These are phyloP conservation scores for Chaunax sp. DNA, from an alignment of 2,797 vertebrate species.

Conservation along the genomic window DNA sequence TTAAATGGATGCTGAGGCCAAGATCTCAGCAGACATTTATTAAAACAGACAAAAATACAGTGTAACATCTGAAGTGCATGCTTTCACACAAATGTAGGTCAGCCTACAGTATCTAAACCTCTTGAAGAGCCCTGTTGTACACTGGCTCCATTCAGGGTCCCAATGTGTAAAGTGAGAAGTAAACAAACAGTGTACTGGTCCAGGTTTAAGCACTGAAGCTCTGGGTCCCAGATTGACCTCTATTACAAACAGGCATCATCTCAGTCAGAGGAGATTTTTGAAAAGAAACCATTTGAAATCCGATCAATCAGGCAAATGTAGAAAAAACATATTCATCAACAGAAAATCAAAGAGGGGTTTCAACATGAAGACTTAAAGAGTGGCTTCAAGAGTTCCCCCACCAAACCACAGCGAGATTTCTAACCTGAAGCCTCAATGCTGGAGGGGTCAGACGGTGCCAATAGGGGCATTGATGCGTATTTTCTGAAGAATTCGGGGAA, in stretches of 20 bases:
- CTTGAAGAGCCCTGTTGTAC: slow-evolving; percentile 39
- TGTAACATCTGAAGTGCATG: slow-evolving; percentile 29
- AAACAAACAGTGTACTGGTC: slow-evolving; percentile 66
- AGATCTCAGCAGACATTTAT: slow-evolving; percentile 17
- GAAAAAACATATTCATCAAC: background rate
- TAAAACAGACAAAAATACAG: slow-evolving; percentile 38
- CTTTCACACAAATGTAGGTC: slow-evolving; percentile 57
- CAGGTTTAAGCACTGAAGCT: slow-evolving; percentile 34
- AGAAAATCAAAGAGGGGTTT: slow-evolving; percentile 12
- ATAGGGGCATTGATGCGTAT: background rate
- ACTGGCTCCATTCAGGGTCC: slow-evolving; percentile 59
- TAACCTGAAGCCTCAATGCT: background rate
- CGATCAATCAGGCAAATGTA: background rate
- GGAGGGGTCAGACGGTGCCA: background rate
- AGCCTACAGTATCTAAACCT: slow-evolving; percentile 26
- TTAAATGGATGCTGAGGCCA: background rate
- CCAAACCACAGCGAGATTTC: background rate
- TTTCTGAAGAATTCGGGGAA: background rate
- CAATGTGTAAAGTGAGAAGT: slow-evolving; percentile 66
- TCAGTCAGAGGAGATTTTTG: slow-evolving; percentile 25
- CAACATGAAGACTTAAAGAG: background rate
- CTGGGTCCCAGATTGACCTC: slow-evolving; percentile 41
- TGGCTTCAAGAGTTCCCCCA: background rate
- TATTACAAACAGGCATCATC: slow-evolving; percentile 32
- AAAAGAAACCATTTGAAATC: slow-evolving; percentile 14